Percentiles rank a stretch among this genome's conserved stretches.
Evolutionary conservation across 1,140 invertebrate genomes (phyloP).

Genomic region (Eupristina koningsbergeri): DNA sequence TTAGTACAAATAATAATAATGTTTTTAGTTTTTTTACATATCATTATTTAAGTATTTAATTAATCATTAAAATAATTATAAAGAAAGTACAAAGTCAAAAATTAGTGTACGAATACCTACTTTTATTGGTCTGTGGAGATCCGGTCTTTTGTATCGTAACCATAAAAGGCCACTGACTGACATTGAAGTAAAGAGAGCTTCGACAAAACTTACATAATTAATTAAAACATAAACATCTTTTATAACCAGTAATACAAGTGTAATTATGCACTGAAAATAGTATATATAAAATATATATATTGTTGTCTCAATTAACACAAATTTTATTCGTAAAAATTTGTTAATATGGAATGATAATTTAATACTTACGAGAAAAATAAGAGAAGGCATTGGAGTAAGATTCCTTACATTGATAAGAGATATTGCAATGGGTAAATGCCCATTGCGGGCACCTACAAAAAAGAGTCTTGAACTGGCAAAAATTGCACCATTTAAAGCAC

Average conservation of each 20-base stretch:
- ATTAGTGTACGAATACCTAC: conserved; percentile 69
- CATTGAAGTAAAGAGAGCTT: conserved; percentile 92
- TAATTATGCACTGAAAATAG: conserved; percentile 84
- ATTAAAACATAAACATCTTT: conserved; percentile 93
- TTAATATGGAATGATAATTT: not conserved
- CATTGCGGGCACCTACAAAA: conserved; percentile 93
- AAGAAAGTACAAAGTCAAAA: too few relatives aligned
- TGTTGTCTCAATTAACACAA: too few relatives aligned
- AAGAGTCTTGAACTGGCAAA: conserved; percentile 90
- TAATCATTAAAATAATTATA: too few relatives aligned
- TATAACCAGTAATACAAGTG: conserved; percentile 85
- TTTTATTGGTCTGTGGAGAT: conserved; percentile 80
- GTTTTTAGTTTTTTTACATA: too few relatives aligned
- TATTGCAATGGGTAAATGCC: conserved; percentile 90
- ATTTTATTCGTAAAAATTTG: not conserved
- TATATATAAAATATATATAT: conserved; percentile 38
- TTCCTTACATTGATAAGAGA: conserved; percentile 89
- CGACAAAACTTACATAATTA: conserved; percentile 94
- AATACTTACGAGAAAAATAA: conserved; percentile 89
- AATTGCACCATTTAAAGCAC: conserved; percentile 90
- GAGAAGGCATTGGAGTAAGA: conserved; percentile 91
- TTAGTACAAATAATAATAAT: too few relatives aligned
- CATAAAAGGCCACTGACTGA: conserved; percentile 91
- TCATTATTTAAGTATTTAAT: too few relatives aligned
- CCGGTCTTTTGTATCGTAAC: conserved; percentile 85